Evolutionary conservation across 2,888 invertebrate genomes (phyloP), one percentile per base, ranked within the genome.

Genomic region (Drosophila monieri): DNA sequence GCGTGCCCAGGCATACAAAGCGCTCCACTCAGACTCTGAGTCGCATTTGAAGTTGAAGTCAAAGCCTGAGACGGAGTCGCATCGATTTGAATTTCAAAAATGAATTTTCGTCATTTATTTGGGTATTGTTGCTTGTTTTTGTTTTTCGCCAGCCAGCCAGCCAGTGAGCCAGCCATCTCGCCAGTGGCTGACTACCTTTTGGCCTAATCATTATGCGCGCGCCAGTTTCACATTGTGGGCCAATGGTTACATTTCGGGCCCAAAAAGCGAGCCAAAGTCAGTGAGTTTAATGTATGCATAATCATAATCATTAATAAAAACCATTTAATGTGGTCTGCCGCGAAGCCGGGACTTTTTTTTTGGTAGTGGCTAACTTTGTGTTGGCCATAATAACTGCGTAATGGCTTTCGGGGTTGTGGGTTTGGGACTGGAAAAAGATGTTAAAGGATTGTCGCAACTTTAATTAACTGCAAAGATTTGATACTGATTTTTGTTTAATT

Each of bases 301-400:
- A 73, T 73, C 84, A 72, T 78, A 76, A 72, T 73, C 85, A 78
- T 87, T 87, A 83, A 88, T 83, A 72, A 77, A 72, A 76, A 64
- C 55, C 68, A 76, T 76, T 83, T 79, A 81, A 87, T 79, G 57
- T 85, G 67, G 59, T 54, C 52, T 65, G 64, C 57, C 39, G 56
- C 71, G 52, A 57, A 70, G 52, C 18, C 21, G 65, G 51, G 52
- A 39, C 52, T 47, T 30, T 49, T 41, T 69, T 30, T 35, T 30
- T 35, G 25, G 32, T 18, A 49, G 35, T n/a, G n/a, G 12, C 12
- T 12, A 32, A 61, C 62, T 48, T 60, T 6, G 39, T 6, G 41
- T 18, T 49, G 59, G n/a, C 43, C 23, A 59, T 44, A 35, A 59
- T 58, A 60, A 60, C 59, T 60, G 44, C 32, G 60, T 27, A 60